Base-by-base conservation (phyloP, 1,140 invertebrate genomes). In the Ceratosolen fusciceps region DNA sequence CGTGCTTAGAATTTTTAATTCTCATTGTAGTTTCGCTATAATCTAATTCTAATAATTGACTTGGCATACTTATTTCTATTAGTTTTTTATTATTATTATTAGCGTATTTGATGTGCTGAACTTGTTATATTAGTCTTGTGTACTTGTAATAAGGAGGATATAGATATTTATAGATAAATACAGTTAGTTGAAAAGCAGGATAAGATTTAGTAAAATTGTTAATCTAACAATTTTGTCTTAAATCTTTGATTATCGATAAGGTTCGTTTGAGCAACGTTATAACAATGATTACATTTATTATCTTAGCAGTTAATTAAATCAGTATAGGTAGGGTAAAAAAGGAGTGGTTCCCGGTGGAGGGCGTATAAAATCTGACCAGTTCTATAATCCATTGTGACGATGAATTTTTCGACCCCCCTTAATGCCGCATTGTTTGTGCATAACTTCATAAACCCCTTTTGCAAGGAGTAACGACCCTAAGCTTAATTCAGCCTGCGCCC, bases 401-500 rank as follows among this genome's bases (percentile, higher is more conserved):
- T 34, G 58, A 19, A 74, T 74, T 74, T 74, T 74, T 74, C 12
- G 14, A 0, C 29, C 24, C 16, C 2, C 26, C 43, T 49, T 75
- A 75, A 75, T 75, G 60, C 60, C 19, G 60, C 47, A 75, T 75
- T 75, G 74, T 75, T 62, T 75, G 47, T 29, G n/a, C 21, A 34
- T 24, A 52, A 52, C 43, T 67, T 67, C 39, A 54, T 67, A 52
- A 67, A 16, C 43, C 29, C 21, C 16, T 74, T 75, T 62, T n/a
- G 10, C 24, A 43, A 67, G 0, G 24, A 67, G 12, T 14, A 39
- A 67, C 43, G n/a, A 26, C 68, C 43, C 26, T 31, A 29, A 34
- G 58, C 21, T 62, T 34, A 34, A 62, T 62, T 16, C 21, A 62
- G 31, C 29, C 10, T 62, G 16, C 34, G 1, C 12, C 12, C 8